These are phyloP conservation scores for Poecilobothrus nobilitatus DNA, from an alignment of 2,888 invertebrate genomes.

Conservation along the genomic window DNA sequence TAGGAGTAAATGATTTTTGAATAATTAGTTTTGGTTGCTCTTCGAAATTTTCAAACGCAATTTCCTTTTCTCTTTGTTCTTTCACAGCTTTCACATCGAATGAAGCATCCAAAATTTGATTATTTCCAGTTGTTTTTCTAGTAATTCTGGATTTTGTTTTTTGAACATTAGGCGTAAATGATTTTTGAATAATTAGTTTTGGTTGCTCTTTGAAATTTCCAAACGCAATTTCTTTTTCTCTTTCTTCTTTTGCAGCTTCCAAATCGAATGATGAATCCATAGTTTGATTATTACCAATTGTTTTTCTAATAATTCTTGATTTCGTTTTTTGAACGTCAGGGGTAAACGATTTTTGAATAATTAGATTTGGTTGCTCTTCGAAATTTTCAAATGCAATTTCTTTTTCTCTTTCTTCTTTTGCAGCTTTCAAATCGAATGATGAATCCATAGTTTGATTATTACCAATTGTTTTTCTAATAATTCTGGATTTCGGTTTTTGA, in stretches of 20 bases:
- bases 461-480: slow-evolving; percentile 12
- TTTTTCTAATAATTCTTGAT: slow-evolving; percentile 13
- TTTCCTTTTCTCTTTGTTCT: background rate
- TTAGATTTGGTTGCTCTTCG: slow-evolving; percentile 14
- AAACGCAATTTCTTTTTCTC: slow-evolving; percentile 15
- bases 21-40: background rate
- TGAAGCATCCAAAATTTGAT: background rate
- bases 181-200: slow-evolving; percentile 2
- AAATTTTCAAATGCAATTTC: slow-evolving; percentile 16
- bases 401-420: background rate
- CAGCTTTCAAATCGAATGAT: slow-evolving; percentile 12
- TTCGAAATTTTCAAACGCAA: background rate
- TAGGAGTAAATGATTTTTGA: background rate
- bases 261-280: slow-evolving; percentile 12
- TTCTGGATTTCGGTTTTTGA: background rate
- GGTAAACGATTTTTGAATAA: slow-evolving; percentile 1
- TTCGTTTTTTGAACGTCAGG: slow-evolving; percentile 10
- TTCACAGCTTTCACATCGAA: background rate
- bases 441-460: background rate
- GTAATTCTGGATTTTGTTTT: background rate
- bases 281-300: slow-evolving; percentile 11
- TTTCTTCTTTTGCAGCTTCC: slow-evolving; percentile 12
- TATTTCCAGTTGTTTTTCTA: slow-evolving; percentile 12
- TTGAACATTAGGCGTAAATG: slow-evolving; percentile 12
- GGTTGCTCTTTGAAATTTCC: slow-evolving; percentile 17